Base-by-base conservation (phyloP, 1,140 invertebrate genomes). In the Calliphora vicina region DNA sequence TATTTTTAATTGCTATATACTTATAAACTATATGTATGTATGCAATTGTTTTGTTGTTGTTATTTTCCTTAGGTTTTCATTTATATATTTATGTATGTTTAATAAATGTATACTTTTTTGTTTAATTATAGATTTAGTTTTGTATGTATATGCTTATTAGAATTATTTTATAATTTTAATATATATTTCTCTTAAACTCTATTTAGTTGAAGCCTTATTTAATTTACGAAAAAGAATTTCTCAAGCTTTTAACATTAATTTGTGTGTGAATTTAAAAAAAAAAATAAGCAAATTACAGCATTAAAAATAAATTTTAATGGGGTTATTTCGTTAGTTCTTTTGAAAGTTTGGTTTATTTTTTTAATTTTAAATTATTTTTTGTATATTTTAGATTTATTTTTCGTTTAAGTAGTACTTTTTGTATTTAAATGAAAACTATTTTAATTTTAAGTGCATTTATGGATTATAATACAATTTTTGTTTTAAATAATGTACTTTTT, bases 61-160 rank as follows among this genome's bases (percentile, higher is more conserved):
- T n/a, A n/a, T n/a, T n/a, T n/a, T n/a, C 35, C 35, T n/a, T n/a
- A 35, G 35, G 35, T 6, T 67, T 67, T 23, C 25, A 20, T 67
- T 25, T 67, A 25, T 67, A 67, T 67, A 67, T n/a, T n/a, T n/a
- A n/a, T n/a, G n/a, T n/a, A n/a, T n/a, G n/a, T n/a, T n/a, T n/a
- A n/a, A n/a, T 67, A 67, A 67, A 67, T 67, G 20, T 67, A 23
- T 67, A 67, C 61, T 67, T 67, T 67, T 57, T n/a, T n/a, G n/a
- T 57, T n/a, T 57, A 57, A 6, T 57, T 57, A n/a, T 23, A 67
- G 35, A 8, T 35, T 35, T 8, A 35, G 10, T 23, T 10, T 23
- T 50, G 5, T 23, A 23, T 67, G 20, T 67, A 23, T 57, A 10
- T 67, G 20, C 12, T 57, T 57, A 57, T 57, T 57, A 57, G 45